Conservation (phyloP, 2,888 invertebrate species). For the Dione juno region DNA sequence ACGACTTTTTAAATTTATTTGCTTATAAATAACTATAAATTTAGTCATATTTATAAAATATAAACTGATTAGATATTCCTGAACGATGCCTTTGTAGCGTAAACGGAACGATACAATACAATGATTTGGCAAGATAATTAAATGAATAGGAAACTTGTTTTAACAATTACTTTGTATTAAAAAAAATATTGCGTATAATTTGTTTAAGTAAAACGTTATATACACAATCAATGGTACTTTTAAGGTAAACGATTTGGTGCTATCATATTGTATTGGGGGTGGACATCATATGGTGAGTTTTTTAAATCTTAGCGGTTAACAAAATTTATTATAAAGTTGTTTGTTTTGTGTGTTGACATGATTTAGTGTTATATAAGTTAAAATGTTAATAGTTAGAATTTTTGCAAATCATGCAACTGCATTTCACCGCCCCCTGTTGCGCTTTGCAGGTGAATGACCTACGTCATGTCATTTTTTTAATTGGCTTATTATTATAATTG, state of each 20-base stretch:
- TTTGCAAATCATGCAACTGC: conserved; percentile 56
- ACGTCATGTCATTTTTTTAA: conserved; percentile 26
- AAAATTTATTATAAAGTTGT: conserved; percentile 50
- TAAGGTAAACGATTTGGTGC: conserved; percentile 1
- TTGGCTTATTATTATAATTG: conserved; percentile 10
- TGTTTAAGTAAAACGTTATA: background rate
- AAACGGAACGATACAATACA: conserved; percentile 38
- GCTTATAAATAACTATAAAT: background rate
- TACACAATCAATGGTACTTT: conserved; percentile 16
- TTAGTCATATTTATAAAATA: background rate
- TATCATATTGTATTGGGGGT: conserved; percentile 23
- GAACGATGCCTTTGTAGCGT: conserved; percentile 1
- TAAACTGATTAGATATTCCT: background rate
- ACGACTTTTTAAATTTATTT: background rate
- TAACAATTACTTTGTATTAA: conserved; percentile 29
- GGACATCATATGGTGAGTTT: conserved; percentile 48
- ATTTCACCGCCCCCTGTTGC: conserved; percentile 53
- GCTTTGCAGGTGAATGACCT: conserved; percentile 64
- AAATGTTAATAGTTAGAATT: conserved; percentile 62
- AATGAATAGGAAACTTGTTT: conserved; percentile 44
- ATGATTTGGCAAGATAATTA: conserved; percentile 67
- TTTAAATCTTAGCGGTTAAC: conserved; percentile 56
- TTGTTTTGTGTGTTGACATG: conserved; percentile 62
- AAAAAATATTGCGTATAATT: conserved; percentile 19
- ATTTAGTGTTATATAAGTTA: conserved; percentile 66